Evolutionary conservation across 2,888 invertebrate species (phyloP).

Genomic region (Caenorhabditis sp.): DNA sequence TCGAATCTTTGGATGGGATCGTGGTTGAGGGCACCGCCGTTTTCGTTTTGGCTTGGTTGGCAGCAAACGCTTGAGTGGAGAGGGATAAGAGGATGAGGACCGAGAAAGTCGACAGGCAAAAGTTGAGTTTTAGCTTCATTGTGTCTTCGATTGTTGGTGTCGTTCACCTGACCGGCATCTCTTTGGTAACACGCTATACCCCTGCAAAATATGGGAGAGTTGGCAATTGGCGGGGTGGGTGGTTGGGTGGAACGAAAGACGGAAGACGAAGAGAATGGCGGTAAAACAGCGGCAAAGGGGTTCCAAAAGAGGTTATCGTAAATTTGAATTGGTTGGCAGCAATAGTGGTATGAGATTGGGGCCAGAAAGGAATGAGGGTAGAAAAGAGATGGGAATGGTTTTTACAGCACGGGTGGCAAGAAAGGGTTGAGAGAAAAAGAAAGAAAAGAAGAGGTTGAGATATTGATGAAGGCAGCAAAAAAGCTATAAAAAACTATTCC

Average conservation of each 20-base stretch:
- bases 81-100: constrained; percentile 57
- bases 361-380: neutral
- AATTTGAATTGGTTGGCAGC: constrained; percentile 54
- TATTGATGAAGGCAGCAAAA: constrained; percentile 42
- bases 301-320: constrained; percentile 57
- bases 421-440: neutral
- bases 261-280: constrained; percentile 25
- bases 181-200: constrained; percentile 58
- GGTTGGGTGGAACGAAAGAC: constrained; percentile 9
- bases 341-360: neutral
- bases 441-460: constrained; percentile 22
- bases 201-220: constrained; percentile 36
- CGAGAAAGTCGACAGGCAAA: constrained; percentile 58
- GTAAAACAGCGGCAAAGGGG: constrained; percentile 42
- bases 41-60: constrained; percentile 61
- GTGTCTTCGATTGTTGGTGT: constrained; percentile 32
- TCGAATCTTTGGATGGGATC: neutral
- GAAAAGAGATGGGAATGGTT: constrained; percentile 35
- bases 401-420: constrained; percentile 30
- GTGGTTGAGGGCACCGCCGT: constrained; percentile 6
- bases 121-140: constrained; percentile 54
- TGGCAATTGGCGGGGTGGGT: constrained; percentile 38
- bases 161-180: constrained; percentile 61
- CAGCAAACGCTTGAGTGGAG: constrained; percentile 62
- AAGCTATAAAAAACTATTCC: constrained; percentile 50